Conservation (phyloP, 64 coral and sea anemone genomes). For the Montipora capricornis region DNA sequence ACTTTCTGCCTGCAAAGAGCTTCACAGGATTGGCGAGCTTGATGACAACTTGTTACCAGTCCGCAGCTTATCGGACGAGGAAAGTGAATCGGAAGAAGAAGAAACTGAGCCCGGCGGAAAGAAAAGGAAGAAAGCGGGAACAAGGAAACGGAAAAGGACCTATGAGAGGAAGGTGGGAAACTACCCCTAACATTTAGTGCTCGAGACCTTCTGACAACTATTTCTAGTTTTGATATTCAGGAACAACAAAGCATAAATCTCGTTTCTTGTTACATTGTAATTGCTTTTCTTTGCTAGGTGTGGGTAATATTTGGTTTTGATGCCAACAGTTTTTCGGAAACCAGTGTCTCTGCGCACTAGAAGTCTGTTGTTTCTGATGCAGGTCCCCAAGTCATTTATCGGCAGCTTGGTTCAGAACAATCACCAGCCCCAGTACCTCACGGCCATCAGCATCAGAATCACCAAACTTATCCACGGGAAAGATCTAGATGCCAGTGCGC, state of each 20-base stretch:
- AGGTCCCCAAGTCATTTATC: slow-evolving; percentile 48
- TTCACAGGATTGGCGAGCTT: slow-evolving; percentile 72
- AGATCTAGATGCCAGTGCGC: not conserved
- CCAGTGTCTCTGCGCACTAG: too few species aligned
- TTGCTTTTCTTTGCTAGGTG: too few species aligned
- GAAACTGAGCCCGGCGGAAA: slow-evolving; percentile 40
- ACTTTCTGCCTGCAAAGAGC: slow-evolving; percentile 48
- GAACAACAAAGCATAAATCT: too few species aligned
- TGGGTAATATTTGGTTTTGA: too few species aligned
- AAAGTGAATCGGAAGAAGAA: slow-evolving; percentile 71
- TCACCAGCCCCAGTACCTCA: slow-evolving; percentile 15
- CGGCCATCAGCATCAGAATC: slow-evolving; percentile 10
- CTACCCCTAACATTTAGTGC: too few species aligned
- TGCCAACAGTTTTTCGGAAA: too few species aligned
- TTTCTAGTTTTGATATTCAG: too few species aligned
- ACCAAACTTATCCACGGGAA: not conserved
- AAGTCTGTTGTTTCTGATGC: too few species aligned
- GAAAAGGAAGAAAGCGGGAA: slow-evolving; percentile 75
- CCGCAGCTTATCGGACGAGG: slow-evolving; percentile 56
- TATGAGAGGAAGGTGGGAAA: slow-evolving; percentile 78
- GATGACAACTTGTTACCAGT: slow-evolving; percentile 83
- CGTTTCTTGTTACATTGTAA: too few species aligned
- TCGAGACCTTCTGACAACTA: too few species aligned
- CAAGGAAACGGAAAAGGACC: slow-evolving; percentile 69
- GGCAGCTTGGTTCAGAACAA: slow-evolving; percentile 17